These are phyloP conservation scores for Poecilia picta DNA, from an alignment of 2,797 vertebrate genomes.

Conservation along the genomic window DNA sequence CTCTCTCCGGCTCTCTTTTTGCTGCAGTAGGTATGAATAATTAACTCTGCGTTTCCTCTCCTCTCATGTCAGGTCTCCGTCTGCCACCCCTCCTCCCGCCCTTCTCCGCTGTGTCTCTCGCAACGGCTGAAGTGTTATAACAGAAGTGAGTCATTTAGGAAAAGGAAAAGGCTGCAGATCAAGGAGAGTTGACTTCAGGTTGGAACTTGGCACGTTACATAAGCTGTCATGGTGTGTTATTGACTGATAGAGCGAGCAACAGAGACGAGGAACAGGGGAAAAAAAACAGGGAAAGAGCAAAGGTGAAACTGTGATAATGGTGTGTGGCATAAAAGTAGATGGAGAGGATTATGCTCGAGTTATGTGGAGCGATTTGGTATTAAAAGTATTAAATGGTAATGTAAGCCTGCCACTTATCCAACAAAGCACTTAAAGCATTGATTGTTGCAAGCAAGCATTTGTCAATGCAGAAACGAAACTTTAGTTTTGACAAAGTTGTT, in stretches of 20 bases:
- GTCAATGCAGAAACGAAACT: not conserved
- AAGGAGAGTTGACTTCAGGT: conserved; percentile 79
- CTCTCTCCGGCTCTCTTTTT: conserved; percentile 41
- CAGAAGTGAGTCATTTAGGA: conserved; percentile 83
- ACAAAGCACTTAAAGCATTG: conserved; percentile 13
- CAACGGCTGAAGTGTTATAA: conserved; percentile 79
- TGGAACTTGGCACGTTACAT: conserved; percentile 74
- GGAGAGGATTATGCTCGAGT: conserved; percentile 37
- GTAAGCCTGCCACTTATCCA: conserved; percentile 11
- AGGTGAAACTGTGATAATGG: conserved; percentile 62
- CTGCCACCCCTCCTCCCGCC: conserved; percentile 61
- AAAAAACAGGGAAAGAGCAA: conserved; percentile 38
- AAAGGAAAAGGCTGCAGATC: conserved; percentile 75
- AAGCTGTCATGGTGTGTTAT: conserved; percentile 79
- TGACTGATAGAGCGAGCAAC: conserved; percentile 65
- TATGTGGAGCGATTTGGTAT: conserved; percentile 36
- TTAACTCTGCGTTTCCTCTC: conserved; percentile 78
- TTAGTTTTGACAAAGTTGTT: not conserved
- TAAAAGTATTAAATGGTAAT: conserved; percentile 40
- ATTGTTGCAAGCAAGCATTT: conserved; percentile 3
- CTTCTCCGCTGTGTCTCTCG: conserved; percentile 63
- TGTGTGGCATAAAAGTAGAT: conserved; percentile 33
- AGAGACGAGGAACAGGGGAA: conserved; percentile 21
- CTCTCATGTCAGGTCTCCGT: conserved; percentile 73
- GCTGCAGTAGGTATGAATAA: conserved; percentile 81